Percentiles rank a stretch among this genome's conserved stretches.
Conservation (phyloP, 37 sponge, comb jelly and placozoan species). For the Cladorhizidae sp. region DNA sequence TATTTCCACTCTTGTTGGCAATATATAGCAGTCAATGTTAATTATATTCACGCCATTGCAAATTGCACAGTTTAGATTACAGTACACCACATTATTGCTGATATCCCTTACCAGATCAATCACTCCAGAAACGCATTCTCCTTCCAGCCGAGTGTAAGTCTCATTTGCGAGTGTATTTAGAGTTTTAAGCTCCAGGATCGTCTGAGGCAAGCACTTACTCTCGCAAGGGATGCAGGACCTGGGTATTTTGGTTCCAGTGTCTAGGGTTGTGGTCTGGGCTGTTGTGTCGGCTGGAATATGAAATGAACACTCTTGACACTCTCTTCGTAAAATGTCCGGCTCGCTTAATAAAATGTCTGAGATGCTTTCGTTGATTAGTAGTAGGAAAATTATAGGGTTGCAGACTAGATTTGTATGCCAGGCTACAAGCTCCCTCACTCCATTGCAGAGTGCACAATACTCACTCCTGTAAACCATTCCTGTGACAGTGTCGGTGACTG, state of each 20-base stretch:
- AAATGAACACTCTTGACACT: constrained; percentile 16
- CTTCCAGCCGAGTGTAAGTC: not conserved
- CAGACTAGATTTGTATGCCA: constrained; percentile 23
- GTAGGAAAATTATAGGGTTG: not conserved
- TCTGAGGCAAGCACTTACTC: not conserved
- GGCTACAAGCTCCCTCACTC: not conserved
- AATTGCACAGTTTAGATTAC: not conserved
- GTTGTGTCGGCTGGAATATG: not conserved
- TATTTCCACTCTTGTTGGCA: not conserved
- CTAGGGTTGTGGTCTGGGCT: no score
- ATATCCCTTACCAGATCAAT: not conserved
- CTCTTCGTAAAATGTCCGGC: not conserved
- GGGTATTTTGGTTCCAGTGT: no score
- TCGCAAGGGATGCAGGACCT: not conserved
- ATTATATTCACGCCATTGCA: not conserved
- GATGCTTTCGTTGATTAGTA: not conserved
- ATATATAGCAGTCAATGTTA: not conserved
- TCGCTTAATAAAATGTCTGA: no score
- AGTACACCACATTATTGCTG: not conserved
- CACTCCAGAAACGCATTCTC: not conserved
- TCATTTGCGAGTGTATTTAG: not conserved
- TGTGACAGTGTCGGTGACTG: constrained; percentile 29
- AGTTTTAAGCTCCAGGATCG: not conserved
- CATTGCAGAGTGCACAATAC: not conserved
- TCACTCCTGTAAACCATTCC: constrained; percentile 54